Evolutionary conservation across 2,888 invertebrate genomes (phyloP), one percentile per base, ranked within the genome.

Genomic region (Unio delphinus): DNA sequence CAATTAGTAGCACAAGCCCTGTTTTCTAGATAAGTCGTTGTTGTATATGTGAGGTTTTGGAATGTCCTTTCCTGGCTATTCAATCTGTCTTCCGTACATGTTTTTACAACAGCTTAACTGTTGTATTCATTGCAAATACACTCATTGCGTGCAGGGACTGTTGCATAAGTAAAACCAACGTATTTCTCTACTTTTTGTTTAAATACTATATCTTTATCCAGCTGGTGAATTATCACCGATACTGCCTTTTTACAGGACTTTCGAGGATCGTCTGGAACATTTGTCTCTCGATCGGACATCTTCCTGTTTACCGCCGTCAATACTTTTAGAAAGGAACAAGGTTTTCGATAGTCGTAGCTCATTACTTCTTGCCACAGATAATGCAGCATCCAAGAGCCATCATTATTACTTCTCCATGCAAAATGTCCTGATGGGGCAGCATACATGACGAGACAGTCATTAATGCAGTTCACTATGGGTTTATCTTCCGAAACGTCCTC

Each of bases 361-460:
- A 70, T 74, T 3, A 76, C 26, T 7, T 70, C 68, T 65, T 71
- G 60, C 55, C 73, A 66, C 17, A 76, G 60, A 60, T 76, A 72
- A 61, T 70, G 56, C 26, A 77, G 69, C 77, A 77, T 76, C 72
- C 75, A 72, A 0, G 76, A 75, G 6, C 79, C 77, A 18, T 73
- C 75, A 4, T 55, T 63, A 18, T 67, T 69, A 66, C 68, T 73
- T 30, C 77, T 72, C 75, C 75, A 77, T 0, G 77, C 77, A 57
- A 68, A 77, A 64, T 64, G 67, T 4, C 73, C 72, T 17, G 73
- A 71, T 5, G 77, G 77, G 20, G 73, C 71, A 26, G 77, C 77
- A 55, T 69, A 77, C 70, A 77, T 69, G 15, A 77, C 73, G 3
- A 77, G 63, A 68, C 73, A 72, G 61, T 77, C 77, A 61, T 69